phyloP scores from a whole-genome alignment of 2,113 vertebrate species.

The Oncorhynchus clarkii region DNA sequence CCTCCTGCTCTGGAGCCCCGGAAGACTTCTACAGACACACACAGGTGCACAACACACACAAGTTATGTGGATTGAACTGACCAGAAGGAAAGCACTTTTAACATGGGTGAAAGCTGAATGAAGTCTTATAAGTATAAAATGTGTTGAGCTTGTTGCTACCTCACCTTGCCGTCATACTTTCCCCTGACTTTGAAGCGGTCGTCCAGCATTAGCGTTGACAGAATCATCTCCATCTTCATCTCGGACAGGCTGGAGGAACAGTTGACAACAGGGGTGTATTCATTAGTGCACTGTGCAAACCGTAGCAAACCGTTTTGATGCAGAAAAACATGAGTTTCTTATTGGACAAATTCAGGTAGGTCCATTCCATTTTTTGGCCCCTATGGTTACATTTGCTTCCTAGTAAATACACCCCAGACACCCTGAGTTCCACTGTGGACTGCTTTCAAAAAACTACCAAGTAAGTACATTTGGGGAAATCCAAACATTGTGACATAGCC shows the following conservation, averaged over 20 bases:
- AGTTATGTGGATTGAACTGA: background rate
- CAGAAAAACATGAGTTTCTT: no score
- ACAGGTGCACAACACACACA: conserved; percentile 7
- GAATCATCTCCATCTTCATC: conserved; percentile 84
- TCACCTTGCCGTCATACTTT: conserved; percentile 79
- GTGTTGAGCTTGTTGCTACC: conserved; percentile 14
- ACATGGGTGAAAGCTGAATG: background rate
- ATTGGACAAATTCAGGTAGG: no score
- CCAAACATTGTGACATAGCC: no score
- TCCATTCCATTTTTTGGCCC: no score
- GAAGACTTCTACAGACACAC: conserved; percentile 67
- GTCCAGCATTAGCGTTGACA: conserved; percentile 79
- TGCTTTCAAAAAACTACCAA: no score
- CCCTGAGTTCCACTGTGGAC: no score
- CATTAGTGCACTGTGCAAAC: no score
- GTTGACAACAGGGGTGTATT: background rate
- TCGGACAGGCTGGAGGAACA: conserved; percentile 78
- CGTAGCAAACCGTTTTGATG: no score
- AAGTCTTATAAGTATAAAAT: background rate
- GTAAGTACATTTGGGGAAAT: no score
- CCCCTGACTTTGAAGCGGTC: conserved; percentile 75
- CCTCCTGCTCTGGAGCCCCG: conserved; percentile 75
- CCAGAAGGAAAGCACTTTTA: background rate
- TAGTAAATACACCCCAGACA: no score
- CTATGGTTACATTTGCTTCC: no score